phyloP scores from a whole-genome alignment of 2,797 vertebrate genomes.

The Coluber constrictor region DNA sequence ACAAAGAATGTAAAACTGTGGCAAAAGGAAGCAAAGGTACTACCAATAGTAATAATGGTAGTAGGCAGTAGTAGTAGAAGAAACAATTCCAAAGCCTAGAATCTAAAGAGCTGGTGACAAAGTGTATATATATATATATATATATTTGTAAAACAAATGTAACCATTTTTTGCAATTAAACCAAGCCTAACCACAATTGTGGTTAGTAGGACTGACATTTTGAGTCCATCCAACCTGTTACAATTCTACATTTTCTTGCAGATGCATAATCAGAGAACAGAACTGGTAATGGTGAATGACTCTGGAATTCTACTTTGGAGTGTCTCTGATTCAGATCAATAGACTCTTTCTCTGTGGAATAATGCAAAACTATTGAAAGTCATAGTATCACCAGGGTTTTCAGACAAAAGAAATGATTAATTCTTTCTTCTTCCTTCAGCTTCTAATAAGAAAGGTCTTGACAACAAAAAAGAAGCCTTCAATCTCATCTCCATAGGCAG shows the following conservation, averaged over 20 bases:
- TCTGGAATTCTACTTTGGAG: background rate
- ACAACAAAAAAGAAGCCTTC: background rate
- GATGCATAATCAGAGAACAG: background rate
- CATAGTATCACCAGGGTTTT: background rate
- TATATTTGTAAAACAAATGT: background rate
- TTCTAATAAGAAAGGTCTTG: background rate
- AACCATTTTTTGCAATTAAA: background rate
- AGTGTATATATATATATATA: background rate
- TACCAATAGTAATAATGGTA: no score
- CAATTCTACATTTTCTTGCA: background rate
- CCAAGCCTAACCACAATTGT: background rate
- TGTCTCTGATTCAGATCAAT: background rate
- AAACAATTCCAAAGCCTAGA: background rate
- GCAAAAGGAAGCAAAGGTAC: no score
- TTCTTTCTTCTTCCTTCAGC: background rate
- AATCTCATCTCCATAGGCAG: background rate
- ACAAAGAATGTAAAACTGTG: no score
- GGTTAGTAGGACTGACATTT: background rate
- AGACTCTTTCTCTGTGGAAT: background rate
- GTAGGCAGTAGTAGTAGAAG: no score
- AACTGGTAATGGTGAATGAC: background rate
- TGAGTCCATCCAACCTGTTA: background rate
- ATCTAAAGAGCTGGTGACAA: background rate
- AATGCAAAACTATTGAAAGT: background rate
- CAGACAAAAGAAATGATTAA: background rate